These are phyloP conservation scores for Venturia canescens DNA, from an alignment of 1,140 invertebrate species.

Conservation along the genomic window DNA sequence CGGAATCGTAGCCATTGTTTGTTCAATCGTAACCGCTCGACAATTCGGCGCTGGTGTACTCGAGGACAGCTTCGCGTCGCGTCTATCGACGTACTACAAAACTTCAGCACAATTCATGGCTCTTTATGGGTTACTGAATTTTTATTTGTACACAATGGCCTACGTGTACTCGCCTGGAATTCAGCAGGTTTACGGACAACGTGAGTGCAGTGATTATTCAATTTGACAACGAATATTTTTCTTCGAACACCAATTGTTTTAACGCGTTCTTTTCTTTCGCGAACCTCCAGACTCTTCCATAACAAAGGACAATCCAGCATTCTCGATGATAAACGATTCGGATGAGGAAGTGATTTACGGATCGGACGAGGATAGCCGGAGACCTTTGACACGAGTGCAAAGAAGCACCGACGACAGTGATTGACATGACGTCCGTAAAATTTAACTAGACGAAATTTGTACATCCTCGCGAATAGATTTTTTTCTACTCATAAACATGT, in stretches of 20 bases:
- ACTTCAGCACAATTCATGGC: slow-evolving; percentile 96
- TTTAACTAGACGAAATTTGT: not conserved
- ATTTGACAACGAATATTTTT: not conserved
- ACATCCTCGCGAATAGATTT: not conserved
- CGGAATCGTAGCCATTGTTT: slow-evolving; percentile 88
- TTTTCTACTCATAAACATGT: not conserved
- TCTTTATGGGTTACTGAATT: slow-evolving; percentile 96
- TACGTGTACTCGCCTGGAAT: slow-evolving; percentile 94
- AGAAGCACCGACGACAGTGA: slow-evolving; percentile 84
- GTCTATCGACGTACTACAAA: slow-evolving; percentile 90
- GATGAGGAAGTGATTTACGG: slow-evolving; percentile 98
- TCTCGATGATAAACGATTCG: slow-evolving; percentile 99
- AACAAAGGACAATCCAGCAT: slow-evolving; percentile 97
- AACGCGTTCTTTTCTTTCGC: not conserved
- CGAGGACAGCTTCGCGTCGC: slow-evolving; percentile 95
- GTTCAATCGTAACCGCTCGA: slow-evolving; percentile 86
- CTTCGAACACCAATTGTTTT: not conserved
- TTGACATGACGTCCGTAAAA: slow-evolving; percentile 66
- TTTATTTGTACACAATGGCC: slow-evolving; percentile 95
- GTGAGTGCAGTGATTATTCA: slow-evolving; percentile 55
- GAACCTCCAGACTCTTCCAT: slow-evolving; percentile 86
- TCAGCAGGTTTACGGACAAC: slow-evolving; percentile 88
- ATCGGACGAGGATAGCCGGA: slow-evolving; percentile 91
- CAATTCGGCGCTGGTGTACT: slow-evolving; percentile 92
- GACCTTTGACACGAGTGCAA: slow-evolving; percentile 81